Evolutionary conservation across 2,797 vertebrate species (phyloP), one percentile per base, ranked within the genome.

Genomic region (Neomorphus geoffroyi): DNA sequence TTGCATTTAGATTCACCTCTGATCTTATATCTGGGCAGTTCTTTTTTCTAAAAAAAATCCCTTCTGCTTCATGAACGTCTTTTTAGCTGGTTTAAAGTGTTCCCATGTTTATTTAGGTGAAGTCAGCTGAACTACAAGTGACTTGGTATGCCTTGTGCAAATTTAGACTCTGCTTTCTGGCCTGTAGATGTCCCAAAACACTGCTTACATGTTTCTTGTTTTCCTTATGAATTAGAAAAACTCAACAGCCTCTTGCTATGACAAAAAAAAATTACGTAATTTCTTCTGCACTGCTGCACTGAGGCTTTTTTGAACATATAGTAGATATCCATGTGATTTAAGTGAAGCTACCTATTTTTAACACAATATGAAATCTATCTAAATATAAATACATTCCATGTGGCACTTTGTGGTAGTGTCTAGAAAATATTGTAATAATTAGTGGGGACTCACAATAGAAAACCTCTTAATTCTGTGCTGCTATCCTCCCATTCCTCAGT

Each of bases 351-450:
- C 82, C 80, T 92, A 66, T 96, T 96, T 96, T 96, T 95, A 96
- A 95, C 79, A 93, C 46, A 93, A 83, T 78, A 94, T 80, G 56
- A 96, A 97, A 95, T 90, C 53, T 72, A 84, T 96, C 86, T 90
- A 94, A 96, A 94, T 94, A 95, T 92, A 95, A 97, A 96, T 88
- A 86, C 88, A 92, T 95, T 96, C 71, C 7, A 17, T 82, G 82
- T 96, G 87, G 72, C 65, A 82, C 39, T 96, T 45, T 22, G 61
- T 77, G 85, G 72, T 87, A 94, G 30, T 87, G 58, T 89, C 78
- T 95, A 96, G 94, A 95, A 97, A 97, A 83, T 87, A 93, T 64
- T 96, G 86, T 82, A 96, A 95, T 96, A 94, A 95, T 97, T 97
- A 97, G 79, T 67, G 80, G 17, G 5, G 17, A 88, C 7, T 70